Percentiles rank a stretch among this genome's conserved stretches.
These are phyloP conservation scores for Orchesella flavescens DNA, from an alignment of 2,888 invertebrate genomes.

Conservation along the genomic window DNA sequence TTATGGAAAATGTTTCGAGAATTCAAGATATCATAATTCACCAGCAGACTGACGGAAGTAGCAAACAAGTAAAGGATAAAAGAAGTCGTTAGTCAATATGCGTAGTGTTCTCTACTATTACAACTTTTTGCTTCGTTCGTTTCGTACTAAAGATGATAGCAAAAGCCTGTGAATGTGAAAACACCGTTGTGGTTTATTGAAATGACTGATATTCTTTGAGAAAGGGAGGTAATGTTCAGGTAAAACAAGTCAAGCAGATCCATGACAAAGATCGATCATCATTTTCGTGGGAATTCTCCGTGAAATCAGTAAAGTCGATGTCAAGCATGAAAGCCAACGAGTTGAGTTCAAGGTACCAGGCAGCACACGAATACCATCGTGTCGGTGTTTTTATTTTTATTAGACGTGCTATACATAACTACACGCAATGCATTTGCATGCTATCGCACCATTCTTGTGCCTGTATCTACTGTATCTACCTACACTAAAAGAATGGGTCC, in stretches of 20 bases:
- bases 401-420: neutral
- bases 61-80: too few relatives aligned
- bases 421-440: neutral
- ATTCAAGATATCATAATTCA: neutral
- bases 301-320: conserved; percentile 36
- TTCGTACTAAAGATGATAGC: too few relatives aligned
- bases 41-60: too few relatives aligned
- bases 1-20: too few relatives aligned
- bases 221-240: neutral
- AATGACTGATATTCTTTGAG: neutral
- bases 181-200: conserved; percentile 20
- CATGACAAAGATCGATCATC: conserved; percentile 53
- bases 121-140: too few relatives aligned
- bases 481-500: too few relatives aligned
- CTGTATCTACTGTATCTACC: neutral
- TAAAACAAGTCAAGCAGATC: conserved; percentile 29
- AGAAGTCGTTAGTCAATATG: too few relatives aligned
- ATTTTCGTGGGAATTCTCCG: conserved; percentile 51
- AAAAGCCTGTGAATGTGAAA: too few relatives aligned
- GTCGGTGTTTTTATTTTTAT: conserved; percentile 12
- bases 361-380: neutral
- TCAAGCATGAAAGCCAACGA: conserved; percentile 31
- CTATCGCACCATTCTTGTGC: neutral
- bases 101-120: too few relatives aligned
- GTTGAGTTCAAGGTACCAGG: conserved; percentile 5